Conservation (phyloP, 2,888 invertebrate species). For the Drosophila stalkeri region DNA sequence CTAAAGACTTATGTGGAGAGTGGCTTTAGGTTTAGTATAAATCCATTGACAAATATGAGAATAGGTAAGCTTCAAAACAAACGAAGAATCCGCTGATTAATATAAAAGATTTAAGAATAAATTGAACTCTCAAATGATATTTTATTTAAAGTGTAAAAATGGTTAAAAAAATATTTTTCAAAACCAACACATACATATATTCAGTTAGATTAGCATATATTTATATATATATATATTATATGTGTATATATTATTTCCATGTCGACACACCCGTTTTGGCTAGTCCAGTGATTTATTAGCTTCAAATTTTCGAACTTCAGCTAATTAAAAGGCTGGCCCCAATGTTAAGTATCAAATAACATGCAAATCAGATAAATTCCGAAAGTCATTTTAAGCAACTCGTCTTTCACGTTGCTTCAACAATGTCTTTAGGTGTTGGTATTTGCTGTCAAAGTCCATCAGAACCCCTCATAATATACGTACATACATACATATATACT, state of each 20-base stretch:
- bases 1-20: not conserved
- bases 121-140: too few species aligned
- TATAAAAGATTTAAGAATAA: not conserved
- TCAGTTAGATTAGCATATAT: not conserved
- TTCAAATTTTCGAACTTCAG: constrained; percentile 20
- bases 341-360: constrained; percentile 50
- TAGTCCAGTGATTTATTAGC: not conserved
- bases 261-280: constrained; percentile 7
- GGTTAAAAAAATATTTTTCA: not conserved
- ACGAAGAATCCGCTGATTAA: not conserved
- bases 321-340: constrained; percentile 38
- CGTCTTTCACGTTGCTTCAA: not conserved
- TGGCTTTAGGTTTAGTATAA: not conserved
- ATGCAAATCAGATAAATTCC: constrained; percentile 57
- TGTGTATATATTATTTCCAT: not conserved
- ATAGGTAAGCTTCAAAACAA: not conserved
- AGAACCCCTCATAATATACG: constrained; percentile 4
- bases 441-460: constrained; percentile 18
- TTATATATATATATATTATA: not conserved
- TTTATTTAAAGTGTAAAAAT: too few species aligned
- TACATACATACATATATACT: not conserved
- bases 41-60: not conserved
- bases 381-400: constrained; percentile 1
- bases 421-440: constrained; percentile 1
- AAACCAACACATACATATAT: not conserved